These are phyloP conservation scores for Thereuonema tuberculata DNA, from an alignment of 1,140 invertebrate species.

Conservation along the genomic window DNA sequence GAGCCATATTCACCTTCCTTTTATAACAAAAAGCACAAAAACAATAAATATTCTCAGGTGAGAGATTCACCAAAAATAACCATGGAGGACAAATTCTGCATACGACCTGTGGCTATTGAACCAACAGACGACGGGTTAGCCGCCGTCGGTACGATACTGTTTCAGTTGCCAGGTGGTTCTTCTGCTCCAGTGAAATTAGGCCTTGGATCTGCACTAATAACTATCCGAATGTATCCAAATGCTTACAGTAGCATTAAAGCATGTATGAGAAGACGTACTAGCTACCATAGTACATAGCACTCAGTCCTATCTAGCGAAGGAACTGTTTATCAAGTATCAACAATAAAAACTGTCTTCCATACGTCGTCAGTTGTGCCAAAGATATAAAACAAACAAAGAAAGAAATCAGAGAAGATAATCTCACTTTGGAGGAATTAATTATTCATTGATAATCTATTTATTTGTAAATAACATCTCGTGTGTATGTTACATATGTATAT, in stretches of 20 bases:
- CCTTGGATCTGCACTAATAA: constrained; percentile 55
- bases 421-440: too few species aligned
- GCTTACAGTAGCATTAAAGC: constrained; percentile 16
- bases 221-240: constrained; percentile 30
- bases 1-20: constrained; percentile 12
- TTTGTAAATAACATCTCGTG: too few species aligned
- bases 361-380: too few species aligned
- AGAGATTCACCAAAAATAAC: constrained; percentile 20
- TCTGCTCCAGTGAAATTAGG: constrained; percentile 53
- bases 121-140: constrained; percentile 73
- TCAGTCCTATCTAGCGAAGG: too few species aligned
- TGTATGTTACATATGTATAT: too few species aligned
- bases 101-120: constrained; percentile 77
- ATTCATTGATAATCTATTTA: too few species aligned
- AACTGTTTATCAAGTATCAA: too few species aligned
- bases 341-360: too few species aligned
- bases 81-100: constrained; percentile 33
- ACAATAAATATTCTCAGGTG: constrained; percentile 14
- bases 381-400: too few species aligned
- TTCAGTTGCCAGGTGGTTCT: constrained; percentile 67
- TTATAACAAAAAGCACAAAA: constrained; percentile 15
- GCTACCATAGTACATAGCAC: constrained; percentile 15
- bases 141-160: constrained; percentile 75
- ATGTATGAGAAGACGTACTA: constrained; percentile 18
- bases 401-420: too few species aligned